Evolutionary conservation across 2,797 vertebrate species (phyloP).

Genomic region (Clamator glandarius): DNA sequence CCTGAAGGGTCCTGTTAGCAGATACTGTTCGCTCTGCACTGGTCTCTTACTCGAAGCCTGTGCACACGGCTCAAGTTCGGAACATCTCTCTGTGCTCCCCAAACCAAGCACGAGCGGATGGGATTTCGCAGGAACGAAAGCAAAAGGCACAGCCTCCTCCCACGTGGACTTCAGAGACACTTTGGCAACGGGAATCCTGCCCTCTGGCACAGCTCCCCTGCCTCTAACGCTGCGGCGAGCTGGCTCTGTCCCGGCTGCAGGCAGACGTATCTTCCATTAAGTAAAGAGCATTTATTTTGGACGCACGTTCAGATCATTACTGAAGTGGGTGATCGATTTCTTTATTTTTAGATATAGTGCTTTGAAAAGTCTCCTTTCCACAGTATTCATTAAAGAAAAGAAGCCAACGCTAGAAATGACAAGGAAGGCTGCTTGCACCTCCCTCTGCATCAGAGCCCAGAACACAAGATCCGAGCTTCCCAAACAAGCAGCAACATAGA

Average conservation of each 20-base stretch:
- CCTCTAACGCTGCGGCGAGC: neutral
- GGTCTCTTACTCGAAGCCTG: neutral
- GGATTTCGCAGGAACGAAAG: neutral
- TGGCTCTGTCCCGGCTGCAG: neutral
- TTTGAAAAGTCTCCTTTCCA: neutral
- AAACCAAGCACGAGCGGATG: neutral
- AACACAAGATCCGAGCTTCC: neutral
- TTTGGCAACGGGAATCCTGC: neutral
- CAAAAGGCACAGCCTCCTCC: neutral
- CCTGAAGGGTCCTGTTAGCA: neutral
- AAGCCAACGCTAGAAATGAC: neutral
- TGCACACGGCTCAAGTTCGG: neutral
- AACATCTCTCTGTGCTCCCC: neutral
- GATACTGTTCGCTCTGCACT: neutral
- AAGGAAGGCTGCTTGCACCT: neutral
- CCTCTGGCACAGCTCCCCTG: neutral
- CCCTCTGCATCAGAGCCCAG: neutral
- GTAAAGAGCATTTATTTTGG: conserved; percentile 38
- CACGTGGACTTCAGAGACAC: neutral
- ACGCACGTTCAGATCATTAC: neutral
- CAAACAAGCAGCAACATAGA: neutral
- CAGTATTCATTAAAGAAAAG: neutral
- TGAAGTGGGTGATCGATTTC: neutral
- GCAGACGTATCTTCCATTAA: neutral
- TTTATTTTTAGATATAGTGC: neutral